phyloP scores from a whole-genome alignment of 2,888 invertebrate genomes.

The Stenolophus ochropezus region DNA sequence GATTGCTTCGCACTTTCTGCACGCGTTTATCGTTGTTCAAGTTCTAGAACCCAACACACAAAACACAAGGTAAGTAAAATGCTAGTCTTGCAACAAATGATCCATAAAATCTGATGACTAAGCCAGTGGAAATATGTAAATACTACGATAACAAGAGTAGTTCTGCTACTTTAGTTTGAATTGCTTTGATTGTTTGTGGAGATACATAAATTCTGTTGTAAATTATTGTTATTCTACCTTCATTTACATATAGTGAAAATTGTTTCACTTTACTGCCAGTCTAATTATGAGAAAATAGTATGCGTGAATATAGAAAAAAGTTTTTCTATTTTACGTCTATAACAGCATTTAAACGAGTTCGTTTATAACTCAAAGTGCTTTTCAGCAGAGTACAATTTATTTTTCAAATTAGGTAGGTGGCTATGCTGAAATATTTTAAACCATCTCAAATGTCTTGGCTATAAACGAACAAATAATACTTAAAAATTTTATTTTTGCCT shows the following conservation, averaged over 20 bases:
- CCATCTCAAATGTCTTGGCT: too few relatives aligned
- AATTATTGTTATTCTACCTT: not conserved
- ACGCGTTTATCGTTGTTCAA: constrained; percentile 97
- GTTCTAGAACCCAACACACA: constrained; percentile 88
- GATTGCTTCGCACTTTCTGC: constrained; percentile 99
- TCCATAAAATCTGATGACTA: constrained; percentile 37
- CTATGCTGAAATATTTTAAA: too few relatives aligned
- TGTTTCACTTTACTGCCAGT: not conserved
- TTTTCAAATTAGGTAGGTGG: too few relatives aligned
- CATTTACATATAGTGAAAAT: constrained; percentile 10
- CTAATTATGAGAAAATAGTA: not conserved
- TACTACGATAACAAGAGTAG: constrained; percentile 13
- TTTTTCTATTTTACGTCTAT: too few relatives aligned
- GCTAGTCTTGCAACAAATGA: constrained; percentile 26
- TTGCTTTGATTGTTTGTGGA: constrained; percentile 21
- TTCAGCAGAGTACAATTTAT: too few relatives aligned
- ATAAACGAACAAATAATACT: too few relatives aligned
- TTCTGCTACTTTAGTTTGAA: constrained; percentile 4
- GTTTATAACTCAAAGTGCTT: too few relatives aligned
- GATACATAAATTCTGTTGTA: constrained; percentile 35
- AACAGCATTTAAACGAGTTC: too few relatives aligned
- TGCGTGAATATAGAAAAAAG: too few relatives aligned
- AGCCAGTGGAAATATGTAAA: constrained; percentile 27
- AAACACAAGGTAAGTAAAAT: constrained; percentile 80
- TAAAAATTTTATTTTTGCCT: too few relatives aligned